Conservation (phyloP, 2,797 vertebrate species). For the Myotis pilosus region DNA sequence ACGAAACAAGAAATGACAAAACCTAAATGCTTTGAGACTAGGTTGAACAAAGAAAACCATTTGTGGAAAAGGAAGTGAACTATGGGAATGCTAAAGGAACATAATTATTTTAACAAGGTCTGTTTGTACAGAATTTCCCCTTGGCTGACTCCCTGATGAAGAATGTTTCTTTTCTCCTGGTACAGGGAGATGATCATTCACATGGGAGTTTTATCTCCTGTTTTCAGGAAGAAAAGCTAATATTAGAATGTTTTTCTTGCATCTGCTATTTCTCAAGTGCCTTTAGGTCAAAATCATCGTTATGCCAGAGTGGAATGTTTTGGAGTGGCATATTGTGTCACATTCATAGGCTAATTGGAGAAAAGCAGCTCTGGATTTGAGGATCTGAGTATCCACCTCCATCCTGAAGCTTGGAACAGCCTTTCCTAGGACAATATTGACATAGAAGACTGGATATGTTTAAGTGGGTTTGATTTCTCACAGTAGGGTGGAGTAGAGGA, state of each 20-base stretch:
- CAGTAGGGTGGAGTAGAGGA: background rate
- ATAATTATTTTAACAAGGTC: background rate
- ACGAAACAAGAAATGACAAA: background rate
- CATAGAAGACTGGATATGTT: background rate
- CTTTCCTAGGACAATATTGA: background rate
- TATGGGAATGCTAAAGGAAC: background rate
- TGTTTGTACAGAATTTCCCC: background rate
- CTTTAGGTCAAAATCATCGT: background rate
- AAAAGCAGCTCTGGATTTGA: background rate
- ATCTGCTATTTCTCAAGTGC: background rate
- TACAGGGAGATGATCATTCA: background rate
- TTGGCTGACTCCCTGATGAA: background rate
- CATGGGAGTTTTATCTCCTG: background rate
- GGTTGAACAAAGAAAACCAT: background rate
- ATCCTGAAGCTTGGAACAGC: background rate
- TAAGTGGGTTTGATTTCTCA: background rate
- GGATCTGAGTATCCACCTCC: background rate
- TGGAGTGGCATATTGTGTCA: background rate
- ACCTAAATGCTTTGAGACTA: background rate
- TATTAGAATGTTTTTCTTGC: background rate
- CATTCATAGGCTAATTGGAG: background rate
- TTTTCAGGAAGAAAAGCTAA: background rate
- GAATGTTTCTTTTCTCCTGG: background rate
- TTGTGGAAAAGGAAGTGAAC: background rate
- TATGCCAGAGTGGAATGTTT: background rate